Percentiles rank a stretch among this genome's conserved stretches.
Conservation (phyloP, 2,113 vertebrate genomes). For the Martes martes region DNA sequence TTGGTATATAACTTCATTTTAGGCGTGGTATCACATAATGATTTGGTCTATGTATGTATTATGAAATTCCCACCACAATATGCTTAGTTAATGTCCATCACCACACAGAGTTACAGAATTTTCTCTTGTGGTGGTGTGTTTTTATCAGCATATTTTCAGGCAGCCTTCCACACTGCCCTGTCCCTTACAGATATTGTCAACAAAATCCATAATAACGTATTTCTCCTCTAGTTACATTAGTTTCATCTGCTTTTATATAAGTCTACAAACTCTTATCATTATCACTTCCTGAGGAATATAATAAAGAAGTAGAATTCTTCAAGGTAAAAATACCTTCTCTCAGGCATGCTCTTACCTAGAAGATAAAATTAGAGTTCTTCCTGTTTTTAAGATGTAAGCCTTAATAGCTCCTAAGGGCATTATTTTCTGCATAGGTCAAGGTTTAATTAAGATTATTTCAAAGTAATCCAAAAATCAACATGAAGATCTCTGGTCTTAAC, state of each 20-base stretch:
- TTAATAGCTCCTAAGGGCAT: background rate
- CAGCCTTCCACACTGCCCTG: background rate
- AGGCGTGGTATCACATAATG: background rate
- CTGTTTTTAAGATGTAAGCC: background rate
- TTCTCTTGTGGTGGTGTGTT: background rate
- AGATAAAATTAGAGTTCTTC: background rate
- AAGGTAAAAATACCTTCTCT: background rate
- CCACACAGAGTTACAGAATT: background rate
- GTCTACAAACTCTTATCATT: background rate
- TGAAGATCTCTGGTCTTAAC: background rate
- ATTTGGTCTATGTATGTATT: background rate
- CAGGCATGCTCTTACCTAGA: background rate
- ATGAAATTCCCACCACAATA: background rate
- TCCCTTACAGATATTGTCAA: background rate
- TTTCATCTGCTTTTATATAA: background rate
- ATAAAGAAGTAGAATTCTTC: background rate
- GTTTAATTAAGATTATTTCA: background rate
- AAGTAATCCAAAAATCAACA: background rate
- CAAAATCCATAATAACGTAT: background rate
- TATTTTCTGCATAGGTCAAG: background rate
- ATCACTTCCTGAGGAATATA: background rate
- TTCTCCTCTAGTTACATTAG: background rate
- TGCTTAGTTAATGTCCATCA: background rate
- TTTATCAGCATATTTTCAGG: background rate
- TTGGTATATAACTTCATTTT: background rate